A percentile compares a stretch with the other conserved stretches of the same genome.
These are phyloP conservation scores for Xanthostigma xanthostigma DNA, from an alignment of 2,888 invertebrate species.

Conservation along the genomic window DNA sequence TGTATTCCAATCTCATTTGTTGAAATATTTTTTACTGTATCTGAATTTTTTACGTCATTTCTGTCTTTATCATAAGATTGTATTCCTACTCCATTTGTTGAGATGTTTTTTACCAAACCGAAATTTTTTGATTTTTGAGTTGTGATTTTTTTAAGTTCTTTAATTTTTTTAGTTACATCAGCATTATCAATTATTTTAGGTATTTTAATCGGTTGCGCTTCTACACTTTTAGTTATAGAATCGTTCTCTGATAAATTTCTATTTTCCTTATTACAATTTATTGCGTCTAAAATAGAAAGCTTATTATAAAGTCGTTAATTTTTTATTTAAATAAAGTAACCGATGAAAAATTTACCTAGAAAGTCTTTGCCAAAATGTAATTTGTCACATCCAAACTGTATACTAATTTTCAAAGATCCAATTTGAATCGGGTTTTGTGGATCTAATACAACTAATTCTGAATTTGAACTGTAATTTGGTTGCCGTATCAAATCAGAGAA, in stretches of 20 bases:
- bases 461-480: constrained; percentile 24
- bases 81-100: too few species aligned
- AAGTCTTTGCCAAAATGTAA: constrained; percentile 35
- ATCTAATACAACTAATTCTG: constrained; percentile 26
- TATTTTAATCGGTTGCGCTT: neutral
- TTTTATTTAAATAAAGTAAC: neutral
- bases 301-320: neutral
- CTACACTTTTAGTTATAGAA: neutral
- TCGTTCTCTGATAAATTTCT: constrained; percentile 14
- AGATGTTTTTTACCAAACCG: too few species aligned
- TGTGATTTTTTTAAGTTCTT: too few species aligned
- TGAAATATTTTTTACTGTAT: too few species aligned
- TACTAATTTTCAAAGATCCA: constrained; percentile 29
- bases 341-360: constrained; percentile 22
- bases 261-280: constrained; percentile 16
- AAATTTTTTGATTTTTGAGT: too few species aligned
- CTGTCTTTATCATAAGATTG: too few species aligned
- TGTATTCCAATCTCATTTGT: too few species aligned
- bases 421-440: constrained; percentile 27
- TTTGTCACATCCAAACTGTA: constrained; percentile 32
- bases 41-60: too few species aligned
- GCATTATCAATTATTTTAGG: too few species aligned
- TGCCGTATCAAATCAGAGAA: constrained; percentile 23
- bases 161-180: too few species aligned
- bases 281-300: constrained; percentile 18